Conservation (phyloP, 1,140 invertebrate species). For the Heliconius congener region DNA sequence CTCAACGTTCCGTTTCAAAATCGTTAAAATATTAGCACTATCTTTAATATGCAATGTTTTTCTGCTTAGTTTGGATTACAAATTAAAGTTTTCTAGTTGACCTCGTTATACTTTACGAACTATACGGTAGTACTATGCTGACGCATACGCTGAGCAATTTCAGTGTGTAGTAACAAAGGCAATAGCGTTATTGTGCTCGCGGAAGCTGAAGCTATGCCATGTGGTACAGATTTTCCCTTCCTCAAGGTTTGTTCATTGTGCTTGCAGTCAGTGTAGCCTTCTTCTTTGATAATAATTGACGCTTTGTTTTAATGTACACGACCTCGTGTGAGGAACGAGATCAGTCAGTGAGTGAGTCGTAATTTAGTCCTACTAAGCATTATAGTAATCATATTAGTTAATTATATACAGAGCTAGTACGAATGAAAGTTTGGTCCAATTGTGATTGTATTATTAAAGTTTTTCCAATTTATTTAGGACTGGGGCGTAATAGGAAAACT, state of each 20-base stretch:
- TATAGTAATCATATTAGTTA: constrained; percentile 4
- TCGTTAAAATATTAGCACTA: constrained; percentile 46
- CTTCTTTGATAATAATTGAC: constrained; percentile 41
- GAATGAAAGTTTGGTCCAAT: constrained; percentile 44
- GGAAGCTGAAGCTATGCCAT: constrained; percentile 39
- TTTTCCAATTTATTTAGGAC: constrained; percentile 56
- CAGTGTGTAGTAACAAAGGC: constrained; percentile 56
- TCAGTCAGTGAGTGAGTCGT: constrained; percentile 17
- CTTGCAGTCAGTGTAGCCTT: constrained; percentile 42
- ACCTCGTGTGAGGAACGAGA: constrained; percentile 38
- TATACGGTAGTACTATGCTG: constrained; percentile 41
- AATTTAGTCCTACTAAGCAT: background rate
- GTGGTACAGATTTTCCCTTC: constrained; percentile 48
- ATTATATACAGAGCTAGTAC: constrained; percentile 44
- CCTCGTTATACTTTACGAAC: constrained; percentile 47
- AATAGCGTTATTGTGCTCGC: constrained; percentile 62
- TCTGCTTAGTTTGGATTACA: constrained; percentile 23
- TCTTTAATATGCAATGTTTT: constrained; percentile 14
- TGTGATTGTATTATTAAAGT: constrained; percentile 53
- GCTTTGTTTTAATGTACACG: constrained; percentile 54
- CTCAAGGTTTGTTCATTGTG: constrained; percentile 54
- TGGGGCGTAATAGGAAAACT: constrained; percentile 46
- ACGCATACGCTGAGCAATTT: constrained; percentile 56
- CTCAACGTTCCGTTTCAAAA: constrained; percentile 40
- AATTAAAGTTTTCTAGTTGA: constrained; percentile 54